Conservation (phyloP, 2,888 invertebrate genomes). For the Hemithea aestivaria region DNA sequence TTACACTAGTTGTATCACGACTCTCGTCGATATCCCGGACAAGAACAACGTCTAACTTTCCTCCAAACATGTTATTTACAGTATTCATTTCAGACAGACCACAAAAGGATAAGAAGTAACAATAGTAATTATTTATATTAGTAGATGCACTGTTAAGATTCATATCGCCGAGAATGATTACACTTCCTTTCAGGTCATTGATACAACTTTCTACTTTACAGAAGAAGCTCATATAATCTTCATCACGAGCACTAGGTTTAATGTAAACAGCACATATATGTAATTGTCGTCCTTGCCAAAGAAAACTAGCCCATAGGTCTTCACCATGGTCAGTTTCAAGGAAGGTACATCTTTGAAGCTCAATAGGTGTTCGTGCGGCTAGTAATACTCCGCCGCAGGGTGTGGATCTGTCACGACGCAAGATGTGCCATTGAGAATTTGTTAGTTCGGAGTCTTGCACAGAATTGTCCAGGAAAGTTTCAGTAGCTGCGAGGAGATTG, state of each 20-base stretch:
- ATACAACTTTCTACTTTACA: slow-evolving; percentile 3
- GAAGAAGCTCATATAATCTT: slow-evolving; percentile 4
- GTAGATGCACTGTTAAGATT: slow-evolving; percentile 7
- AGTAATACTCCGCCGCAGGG: too few species aligned
- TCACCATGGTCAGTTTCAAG: slow-evolving; percentile 2
- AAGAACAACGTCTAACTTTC: slow-evolving; percentile 5
- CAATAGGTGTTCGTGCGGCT: slow-evolving; percentile 2
- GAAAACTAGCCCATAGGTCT: slow-evolving; percentile 4
- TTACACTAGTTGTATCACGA: neutral
- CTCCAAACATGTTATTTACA: neutral
- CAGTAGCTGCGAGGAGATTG: neutral
- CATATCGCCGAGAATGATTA: slow-evolving; percentile 3
- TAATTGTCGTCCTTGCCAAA: slow-evolving; percentile 1
- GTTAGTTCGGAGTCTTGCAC: too few species aligned
- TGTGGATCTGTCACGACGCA: too few species aligned
- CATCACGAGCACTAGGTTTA: neutral
- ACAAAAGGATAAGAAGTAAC: slow-evolving; percentile 7
- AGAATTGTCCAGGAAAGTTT: too few species aligned
- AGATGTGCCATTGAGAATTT: too few species aligned
- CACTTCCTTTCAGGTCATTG: neutral
- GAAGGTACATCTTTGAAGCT: too few species aligned
- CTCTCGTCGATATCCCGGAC: slow-evolving; percentile 1
- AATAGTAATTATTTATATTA: slow-evolving; percentile 7
- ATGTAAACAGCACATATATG: slow-evolving; percentile 2
- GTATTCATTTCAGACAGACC: neutral